Base-by-base conservation (phyloP, 1,140 invertebrate species). In the Lysiphlebus fabarum region DNA sequence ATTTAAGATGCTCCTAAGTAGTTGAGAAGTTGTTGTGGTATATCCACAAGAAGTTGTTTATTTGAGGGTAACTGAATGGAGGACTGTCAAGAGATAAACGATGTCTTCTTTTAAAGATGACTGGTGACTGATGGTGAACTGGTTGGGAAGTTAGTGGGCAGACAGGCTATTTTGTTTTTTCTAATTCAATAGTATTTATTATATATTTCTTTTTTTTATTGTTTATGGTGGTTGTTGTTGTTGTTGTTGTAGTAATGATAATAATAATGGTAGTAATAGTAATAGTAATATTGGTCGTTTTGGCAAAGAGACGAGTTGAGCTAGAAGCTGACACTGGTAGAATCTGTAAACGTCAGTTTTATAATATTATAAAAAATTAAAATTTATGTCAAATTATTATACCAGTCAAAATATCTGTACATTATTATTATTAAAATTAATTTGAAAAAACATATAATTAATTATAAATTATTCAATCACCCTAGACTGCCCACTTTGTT, bases 261-360 rank as follows among this genome's bases (percentile, higher is more conserved):
- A 66, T 66, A 68, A 65, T 58, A 70, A 64, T 62, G 17, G 64
- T 66, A 67, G 67, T 67, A 68, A 64, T 65, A 70, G 66, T 62
- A 66, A 69, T 62, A 73, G 69, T 60, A 74, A 74, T 62, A 76
- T 76, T 70, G 74, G 76, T 78, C 78, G 77, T 79, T 77, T 74
- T 79, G 73, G 71, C 76, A 73, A 76, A 76, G 76, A 78, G 77
- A 76, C 71, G 75, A 78, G 75, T 70, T 77, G 75, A 79, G 69
- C 74, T 79, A 79, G 68, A 73, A 78, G 70, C 73, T 77, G 75
- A 78, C 74, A 75, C 70, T 77, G 73, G 74, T 75, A 75, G 72
- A 78, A 79, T 79, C 77, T 79, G 77, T 71, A 79, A 79, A 77
- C 73, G 75, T 78, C 75, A 79, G 75, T 76, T 77, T 76, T 77